phyloP scores from a whole-genome alignment of 2,113 vertebrate species.

The Oryctolagus cuniculus region mOryCun1.1 NC_091433.1:1603501-1604000 shows the following conservation, averaged over 20 bases:
- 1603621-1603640: not conserved
- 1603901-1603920: not conserved
- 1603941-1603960: rapidly evolving
- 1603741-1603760: not conserved
- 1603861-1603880: not conserved
- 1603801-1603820: not conserved
- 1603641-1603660: not conserved
- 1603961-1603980: rapidly evolving
- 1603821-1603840: not conserved
- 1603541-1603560: slow-evolving; percentile 98
- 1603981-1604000: not conserved
- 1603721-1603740: not conserved
- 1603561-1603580: slow-evolving; percentile 96
- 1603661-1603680: not conserved
- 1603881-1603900: not conserved
- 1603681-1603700: not conserved
- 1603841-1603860: rapidly evolving
- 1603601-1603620: not conserved
- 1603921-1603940: rapidly evolving
- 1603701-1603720: not conserved
- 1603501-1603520: slow-evolving; percentile 97
- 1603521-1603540: slow-evolving; percentile 96
- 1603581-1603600: slow-evolving; percentile 96
- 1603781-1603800: not conserved
- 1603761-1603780: not conserved